A percentile compares a stretch with the other conserved stretches of the same genome.
Evolutionary conservation across 2,113 vertebrate genomes (phyloP).

Genomic region (Bungarus multicinctus): DNA sequence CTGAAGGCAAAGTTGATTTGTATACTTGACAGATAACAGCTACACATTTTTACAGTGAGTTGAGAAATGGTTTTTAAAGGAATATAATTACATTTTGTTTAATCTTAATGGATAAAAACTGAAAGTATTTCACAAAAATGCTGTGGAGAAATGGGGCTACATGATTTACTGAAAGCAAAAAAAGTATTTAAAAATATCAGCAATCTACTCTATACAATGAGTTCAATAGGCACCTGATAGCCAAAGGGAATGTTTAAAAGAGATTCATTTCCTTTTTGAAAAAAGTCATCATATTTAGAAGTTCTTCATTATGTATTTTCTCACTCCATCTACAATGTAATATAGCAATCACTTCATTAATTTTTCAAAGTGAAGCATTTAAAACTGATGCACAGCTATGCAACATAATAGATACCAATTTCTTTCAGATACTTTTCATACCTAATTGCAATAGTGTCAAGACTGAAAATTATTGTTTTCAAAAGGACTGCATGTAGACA

Average conservation of each 20-base stretch:
- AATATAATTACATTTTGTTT: constrained; percentile 60
- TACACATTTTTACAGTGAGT: constrained; percentile 46
- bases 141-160: constrained; percentile 51
- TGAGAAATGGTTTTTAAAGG: constrained; percentile 53
- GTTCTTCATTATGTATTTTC: constrained; percentile 43
- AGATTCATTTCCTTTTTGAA: constrained; percentile 41
- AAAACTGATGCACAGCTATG: constrained; percentile 17
- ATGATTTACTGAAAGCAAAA: constrained; percentile 52
- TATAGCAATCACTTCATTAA: constrained; percentile 54
- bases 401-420: constrained; percentile 10
- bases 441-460: not conserved
- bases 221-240: constrained; percentile 45
- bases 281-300: constrained; percentile 35
- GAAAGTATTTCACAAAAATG: constrained; percentile 42
- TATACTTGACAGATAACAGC: constrained; percentile 59
- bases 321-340: constrained; percentile 52
- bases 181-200: constrained; percentile 47
- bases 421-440: constrained; percentile 24
- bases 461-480: not conserved
- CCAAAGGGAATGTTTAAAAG: constrained; percentile 47
- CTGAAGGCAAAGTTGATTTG: constrained; percentile 63
- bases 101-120: constrained; percentile 53
- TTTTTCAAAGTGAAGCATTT: constrained; percentile 40
- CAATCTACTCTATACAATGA: constrained; percentile 54
- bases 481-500: not conserved